These are phyloP conservation scores for Eueides isabella DNA, from an alignment of 1,140 invertebrate genomes.

Conservation along the genomic window DNA sequence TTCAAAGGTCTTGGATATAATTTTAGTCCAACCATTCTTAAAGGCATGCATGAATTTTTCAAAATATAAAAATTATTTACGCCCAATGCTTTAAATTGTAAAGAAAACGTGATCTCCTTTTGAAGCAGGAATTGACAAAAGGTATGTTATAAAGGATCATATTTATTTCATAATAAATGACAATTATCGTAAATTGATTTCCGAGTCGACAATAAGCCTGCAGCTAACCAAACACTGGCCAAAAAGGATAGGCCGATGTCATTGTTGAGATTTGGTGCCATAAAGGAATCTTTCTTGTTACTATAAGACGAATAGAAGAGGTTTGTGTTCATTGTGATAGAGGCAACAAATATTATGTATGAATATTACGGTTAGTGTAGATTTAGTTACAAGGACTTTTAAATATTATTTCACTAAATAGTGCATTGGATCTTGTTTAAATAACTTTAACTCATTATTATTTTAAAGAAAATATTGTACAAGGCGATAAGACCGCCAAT, in stretches of 20 bases:
- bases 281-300: slow-evolving; percentile 49
- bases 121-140: slow-evolving; percentile 57
- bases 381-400: slow-evolving; percentile 20
- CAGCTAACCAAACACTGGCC: slow-evolving; percentile 81
- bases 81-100: slow-evolving; percentile 59
- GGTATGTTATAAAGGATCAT: slow-evolving; percentile 70
- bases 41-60: slow-evolving; percentile 64
- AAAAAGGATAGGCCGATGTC: slow-evolving; percentile 62
- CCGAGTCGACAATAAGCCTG: slow-evolving; percentile 59
- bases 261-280: slow-evolving; percentile 52
- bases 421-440: neutral
- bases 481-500: no score
- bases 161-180: slow-evolving; percentile 82
- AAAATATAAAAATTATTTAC: slow-evolving; percentile 72
- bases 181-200: slow-evolving; percentile 81
- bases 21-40: slow-evolving; percentile 73
- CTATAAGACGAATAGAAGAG: slow-evolving; percentile 45
- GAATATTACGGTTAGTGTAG: slow-evolving; percentile 45
- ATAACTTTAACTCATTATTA: neutral
- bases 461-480: no score
- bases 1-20: slow-evolving; percentile 63
- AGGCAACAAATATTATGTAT: slow-evolving; percentile 69
- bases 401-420: slow-evolving; percentile 25
- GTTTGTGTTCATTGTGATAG: slow-evolving; percentile 53
- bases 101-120: slow-evolving; percentile 58